phyloP scores from a whole-genome alignment of 1,140 invertebrate species.

The Dryas iulia region DNA sequence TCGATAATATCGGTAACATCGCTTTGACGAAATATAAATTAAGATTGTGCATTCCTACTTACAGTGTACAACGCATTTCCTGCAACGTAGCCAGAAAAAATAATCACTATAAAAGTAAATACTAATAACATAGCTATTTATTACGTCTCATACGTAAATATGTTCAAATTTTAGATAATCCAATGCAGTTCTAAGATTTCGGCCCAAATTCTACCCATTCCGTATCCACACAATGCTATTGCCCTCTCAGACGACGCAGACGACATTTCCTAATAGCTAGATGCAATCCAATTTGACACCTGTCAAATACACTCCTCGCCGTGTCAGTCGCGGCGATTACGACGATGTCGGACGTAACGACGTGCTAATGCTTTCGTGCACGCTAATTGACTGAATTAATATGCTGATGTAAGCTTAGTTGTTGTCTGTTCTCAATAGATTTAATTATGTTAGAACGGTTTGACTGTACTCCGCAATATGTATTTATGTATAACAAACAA shows the following conservation, averaged over 20 bases:
- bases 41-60: too few relatives aligned
- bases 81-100: too few relatives aligned
- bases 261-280: conserved; percentile 70
- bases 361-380: conserved; percentile 54
- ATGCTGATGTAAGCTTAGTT: conserved; percentile 37
- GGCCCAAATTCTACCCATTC: neutral
- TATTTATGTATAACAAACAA: neutral
- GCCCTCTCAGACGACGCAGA: conserved; percentile 22
- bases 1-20: too few relatives aligned
- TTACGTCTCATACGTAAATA: too few relatives aligned
- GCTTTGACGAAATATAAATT: too few relatives aligned
- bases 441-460: neutral
- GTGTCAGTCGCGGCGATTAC: conserved; percentile 66
- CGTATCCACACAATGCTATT: conserved; percentile 41
- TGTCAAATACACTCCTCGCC: conserved; percentile 73
- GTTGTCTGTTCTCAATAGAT: neutral
- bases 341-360: conserved; percentile 56
- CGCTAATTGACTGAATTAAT: conserved; percentile 76
- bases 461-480: neutral
- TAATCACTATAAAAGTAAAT: too few relatives aligned
- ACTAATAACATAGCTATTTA: too few relatives aligned
- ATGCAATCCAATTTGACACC: conserved; percentile 77
- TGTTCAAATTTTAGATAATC: too few relatives aligned
- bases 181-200: neutral
- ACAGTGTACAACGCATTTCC: too few relatives aligned